Percentiles rank a stretch among this genome's conserved stretches.
Conservation (phyloP, 1,140 invertebrate genomes). For the Liolophura sinensis region DNA sequence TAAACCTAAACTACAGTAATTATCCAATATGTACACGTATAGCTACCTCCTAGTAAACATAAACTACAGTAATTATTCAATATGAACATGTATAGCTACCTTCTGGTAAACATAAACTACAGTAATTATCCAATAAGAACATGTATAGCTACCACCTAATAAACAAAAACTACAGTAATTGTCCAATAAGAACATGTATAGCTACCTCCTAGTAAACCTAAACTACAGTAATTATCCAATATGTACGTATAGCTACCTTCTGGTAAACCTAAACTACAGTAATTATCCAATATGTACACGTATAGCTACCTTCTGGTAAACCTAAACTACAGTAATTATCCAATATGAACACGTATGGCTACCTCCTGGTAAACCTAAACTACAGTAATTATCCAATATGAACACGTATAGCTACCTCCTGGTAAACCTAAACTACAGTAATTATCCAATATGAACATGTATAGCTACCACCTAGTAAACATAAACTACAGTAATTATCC, state of each 20-base stretch:
- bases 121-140: background rate
- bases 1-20: slow-evolving; percentile 23
- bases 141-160: slow-evolving; percentile 61
- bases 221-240: background rate
- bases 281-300: background rate
- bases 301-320: slow-evolving; percentile 61
- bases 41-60: slow-evolving; percentile 58
- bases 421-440: slow-evolving; percentile 34
- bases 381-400: background rate
- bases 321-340: background rate
- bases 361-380: slow-evolving; percentile 53
- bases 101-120: slow-evolving; percentile 49
- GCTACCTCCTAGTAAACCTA: slow-evolving; percentile 57
- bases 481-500: background rate
- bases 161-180: slow-evolving; percentile 11
- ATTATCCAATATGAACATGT: slow-evolving; percentile 19
- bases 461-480: slow-evolving; percentile 60
- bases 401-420: slow-evolving; percentile 58
- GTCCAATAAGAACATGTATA: slow-evolving; percentile 35
- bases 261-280: slow-evolving; percentile 41
- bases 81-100: slow-evolving; percentile 52
- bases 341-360: slow-evolving; percentile 48
- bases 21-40: slow-evolving; percentile 30
- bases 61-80: background rate
- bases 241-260: slow-evolving; percentile 55